A percentile compares a stretch with the other conserved stretches of the same genome.
phyloP scores from a whole-genome alignment of 2,888 invertebrate species.

The Onchidella celtica region DNA sequence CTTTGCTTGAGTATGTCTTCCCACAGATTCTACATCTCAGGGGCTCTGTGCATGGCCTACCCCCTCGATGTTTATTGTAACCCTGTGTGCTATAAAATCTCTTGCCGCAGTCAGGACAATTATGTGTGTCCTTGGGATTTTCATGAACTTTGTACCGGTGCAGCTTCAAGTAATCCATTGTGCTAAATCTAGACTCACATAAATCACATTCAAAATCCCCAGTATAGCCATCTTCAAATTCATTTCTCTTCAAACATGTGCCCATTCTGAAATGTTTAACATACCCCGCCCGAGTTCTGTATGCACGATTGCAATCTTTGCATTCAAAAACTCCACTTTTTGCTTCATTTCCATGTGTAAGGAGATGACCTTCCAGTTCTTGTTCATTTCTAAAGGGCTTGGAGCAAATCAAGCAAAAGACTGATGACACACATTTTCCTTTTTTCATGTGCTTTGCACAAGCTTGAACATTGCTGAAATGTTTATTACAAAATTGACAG shows the following conservation, averaged over 20 bases:
- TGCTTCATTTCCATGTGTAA: slow-evolving; percentile 42
- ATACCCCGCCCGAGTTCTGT: slow-evolving; percentile 52
- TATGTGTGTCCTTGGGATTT: slow-evolving; percentile 50
- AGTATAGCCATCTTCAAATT: slow-evolving; percentile 48
- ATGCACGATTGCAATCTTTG: slow-evolving; percentile 49
- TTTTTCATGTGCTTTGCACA: slow-evolving; percentile 46
- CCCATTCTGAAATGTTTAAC: slow-evolving; percentile 54
- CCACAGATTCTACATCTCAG: slow-evolving; percentile 52
- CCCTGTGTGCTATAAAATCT: slow-evolving; percentile 52
- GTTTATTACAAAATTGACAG: slow-evolving; percentile 49
- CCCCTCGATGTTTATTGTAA: slow-evolving; percentile 46
- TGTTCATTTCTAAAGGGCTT: slow-evolving; percentile 40
- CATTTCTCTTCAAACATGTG: slow-evolving; percentile 51
- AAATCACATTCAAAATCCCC: slow-evolving; percentile 49
- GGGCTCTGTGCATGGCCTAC: slow-evolving; percentile 51
- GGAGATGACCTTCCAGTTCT: slow-evolving; percentile 46
- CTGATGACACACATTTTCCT: slow-evolving; percentile 40
- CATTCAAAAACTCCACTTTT: slow-evolving; percentile 41
- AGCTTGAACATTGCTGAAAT: slow-evolving; percentile 24
- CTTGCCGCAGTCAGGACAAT: slow-evolving; percentile 51
- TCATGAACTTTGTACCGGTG: slow-evolving; percentile 54
- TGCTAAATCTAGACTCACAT: slow-evolving; percentile 48
- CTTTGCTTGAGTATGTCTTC: slow-evolving; percentile 54
- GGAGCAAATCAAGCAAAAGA: slow-evolving; percentile 45
- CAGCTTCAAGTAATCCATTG: slow-evolving; percentile 45